Base-by-base conservation (phyloP, 2,888 invertebrate species). In the Bursaphelenchus okinawaensis region DNA sequence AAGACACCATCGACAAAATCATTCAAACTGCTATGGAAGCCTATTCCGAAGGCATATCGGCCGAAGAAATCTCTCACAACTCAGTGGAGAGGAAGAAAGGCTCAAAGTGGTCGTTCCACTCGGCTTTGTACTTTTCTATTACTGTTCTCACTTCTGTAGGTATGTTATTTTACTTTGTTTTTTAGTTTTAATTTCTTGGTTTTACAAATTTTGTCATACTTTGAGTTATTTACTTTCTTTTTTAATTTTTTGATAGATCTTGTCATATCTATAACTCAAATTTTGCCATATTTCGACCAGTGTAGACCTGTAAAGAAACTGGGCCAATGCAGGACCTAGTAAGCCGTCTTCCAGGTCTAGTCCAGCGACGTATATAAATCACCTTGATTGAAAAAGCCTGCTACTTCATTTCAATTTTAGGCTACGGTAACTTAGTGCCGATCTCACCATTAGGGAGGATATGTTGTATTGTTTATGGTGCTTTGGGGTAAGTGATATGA, bases 401-500 rank as follows among this genome's bases (percentile, higher is more conserved):
- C 1, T 19, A 22, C 22, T 23, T 52, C 2, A 22, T 4, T 19
- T 52, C 2, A 22, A 23, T 56, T 72, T 55, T 57, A 75, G 75
- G 78, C n/a, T 78, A 78, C 56, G 78, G 78, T 1, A 74, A 78
- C 66, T 65, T 78, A 61, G 78, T 78, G 26, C 78, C 78, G n/a
- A 73, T 81, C 6, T 78, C 79, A 0, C 70, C 70, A 6, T 55
- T 73, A n/a, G 81, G 81, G 1, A 71, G 79, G 24, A 68, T 80
- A 26, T 78, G 80, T 58, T 79, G 79, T 66, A 80, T 81, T 62
- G 69, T 69, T 57, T 79, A 80, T 64, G 80, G 77, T 6, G 70
- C 78, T 28, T 73, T 80, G 28, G 80, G 79, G 77, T 73, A 19
- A 63, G 67, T 52, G 7, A 22, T 40, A 7, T 40, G 51, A 22